These are phyloP conservation scores for Phoeniculus purpureus DNA, from an alignment of 2,797 vertebrate genomes.

Conservation along the genomic window DNA sequence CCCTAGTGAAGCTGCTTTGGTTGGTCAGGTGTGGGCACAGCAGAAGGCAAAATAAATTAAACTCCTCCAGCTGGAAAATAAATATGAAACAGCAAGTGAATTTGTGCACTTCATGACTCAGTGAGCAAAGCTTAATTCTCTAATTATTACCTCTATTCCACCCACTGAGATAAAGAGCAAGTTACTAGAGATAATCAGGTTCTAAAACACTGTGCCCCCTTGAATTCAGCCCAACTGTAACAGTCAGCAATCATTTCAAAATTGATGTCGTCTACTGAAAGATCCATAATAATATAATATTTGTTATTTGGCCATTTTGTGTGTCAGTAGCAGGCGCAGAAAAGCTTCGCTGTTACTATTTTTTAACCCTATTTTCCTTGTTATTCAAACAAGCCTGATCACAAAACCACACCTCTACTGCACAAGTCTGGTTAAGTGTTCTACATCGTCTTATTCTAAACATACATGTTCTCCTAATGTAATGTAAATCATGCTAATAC, in stretches of 20 bases:
- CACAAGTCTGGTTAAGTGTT: slow-evolving; percentile 3
- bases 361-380: not conserved
- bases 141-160: slow-evolving; percentile 74
- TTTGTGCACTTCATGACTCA: slow-evolving; percentile 66
- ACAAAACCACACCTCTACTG: not conserved
- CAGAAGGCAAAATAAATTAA: slow-evolving; percentile 77
- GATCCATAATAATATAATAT: slow-evolving; percentile 37
- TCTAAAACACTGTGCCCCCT: slow-evolving; percentile 59
- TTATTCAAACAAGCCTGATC: not conserved
- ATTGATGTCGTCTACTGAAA: slow-evolving; percentile 7
- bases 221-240: slow-evolving; percentile 57
- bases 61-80: slow-evolving; percentile 78
- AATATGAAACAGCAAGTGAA: slow-evolving; percentile 73
- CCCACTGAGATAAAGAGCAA: slow-evolving; percentile 74
- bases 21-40: slow-evolving; percentile 56
- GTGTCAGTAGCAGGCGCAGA: not conserved
- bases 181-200: slow-evolving; percentile 72
- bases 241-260: slow-evolving; percentile 45
- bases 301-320: slow-evolving; percentile 28
- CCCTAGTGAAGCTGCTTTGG: slow-evolving; percentile 34
- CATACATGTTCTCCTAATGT: slow-evolving; percentile 35
- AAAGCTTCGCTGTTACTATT: not conserved
- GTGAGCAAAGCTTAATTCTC: slow-evolving; percentile 74
- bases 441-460: slow-evolving; percentile 14
- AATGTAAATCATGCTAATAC: slow-evolving; percentile 35